Evolutionary conservation across 2,888 invertebrate genomes (phyloP).

Genomic region (Luperina nickerlii): DNA sequence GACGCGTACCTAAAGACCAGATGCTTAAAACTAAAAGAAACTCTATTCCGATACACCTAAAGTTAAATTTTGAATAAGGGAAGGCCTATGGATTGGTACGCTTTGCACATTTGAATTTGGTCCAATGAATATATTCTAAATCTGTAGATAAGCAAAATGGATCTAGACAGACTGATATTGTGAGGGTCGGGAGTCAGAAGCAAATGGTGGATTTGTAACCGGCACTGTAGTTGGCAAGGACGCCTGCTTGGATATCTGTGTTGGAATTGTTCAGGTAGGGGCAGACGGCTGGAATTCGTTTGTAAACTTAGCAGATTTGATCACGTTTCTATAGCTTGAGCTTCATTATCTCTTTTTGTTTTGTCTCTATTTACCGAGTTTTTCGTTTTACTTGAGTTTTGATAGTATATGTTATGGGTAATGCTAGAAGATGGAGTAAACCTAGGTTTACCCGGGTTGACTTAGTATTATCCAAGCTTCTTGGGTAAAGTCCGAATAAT

Average conservation of each 20-base stretch:
- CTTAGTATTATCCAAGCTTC: too few species aligned
- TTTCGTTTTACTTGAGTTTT: not conserved
- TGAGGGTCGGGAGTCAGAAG: constrained; percentile 57
- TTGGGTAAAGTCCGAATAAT: too few species aligned
- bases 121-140: constrained; percentile 69
- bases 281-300: constrained; percentile 13
- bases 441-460: too few species aligned
- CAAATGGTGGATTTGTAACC: constrained; percentile 57
- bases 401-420: too few species aligned
- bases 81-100: constrained; percentile 52
- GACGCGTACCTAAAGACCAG: constrained; percentile 58
- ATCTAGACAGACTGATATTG: constrained; percentile 64
- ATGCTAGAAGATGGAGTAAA: too few species aligned
- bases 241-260: constrained; percentile 1
- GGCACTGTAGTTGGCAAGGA: constrained; percentile 33
- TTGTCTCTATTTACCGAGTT: not conserved
- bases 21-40: constrained; percentile 28
- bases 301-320: constrained; percentile 14
- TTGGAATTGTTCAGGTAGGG: constrained; percentile 29
- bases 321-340: constrained; percentile 6
- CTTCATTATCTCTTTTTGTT: not conserved
- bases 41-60: constrained; percentile 31
- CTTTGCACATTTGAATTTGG: constrained; percentile 68
- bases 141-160: constrained; percentile 68
- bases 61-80: constrained; percentile 36